Evolutionary conservation across 2,113 vertebrate genomes (phyloP), one percentile per base, ranked within the genome.

Genomic region (Climacteris rufus): DNA sequence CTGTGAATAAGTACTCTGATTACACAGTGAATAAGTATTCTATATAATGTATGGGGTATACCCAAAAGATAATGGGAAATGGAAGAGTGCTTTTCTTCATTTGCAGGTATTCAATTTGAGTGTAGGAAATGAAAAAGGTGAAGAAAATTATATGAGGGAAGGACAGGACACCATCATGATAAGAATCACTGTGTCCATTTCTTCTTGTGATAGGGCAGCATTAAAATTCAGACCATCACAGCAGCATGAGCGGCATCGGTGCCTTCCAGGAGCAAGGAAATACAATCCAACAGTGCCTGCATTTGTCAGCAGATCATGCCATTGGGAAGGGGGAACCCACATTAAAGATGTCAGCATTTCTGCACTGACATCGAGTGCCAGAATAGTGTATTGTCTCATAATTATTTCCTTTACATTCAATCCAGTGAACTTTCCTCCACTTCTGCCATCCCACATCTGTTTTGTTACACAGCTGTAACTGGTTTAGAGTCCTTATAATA

Each of bases 341-440:
- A 86, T 78, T 14, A 86, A 92, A 89, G 49, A 40, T 84, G 37
- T 81, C 87, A 66, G 71, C 35, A 39, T 79, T 96, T 90, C 79
- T 83, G 23, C 54, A 9, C 72, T 86, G 87, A 25, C 60, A 83
- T 75, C 1, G 15, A 42, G 69, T 54, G 93, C 56, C 86, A 90
- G 85, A 78, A 71, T 45, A 87, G 61, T 2, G 2, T 82, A 88
- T 93, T 94, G 69, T 93, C 76, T 96, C 8, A 1, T 72, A 87
- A 83, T 92, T 94, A 68, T 75, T 97, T 83, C 86, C 65, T 86
- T 92, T 68, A 76, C 53, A 78, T 64, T 54, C 0, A 2, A 90
- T 93, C 69, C 90, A 90, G 68, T 96, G 93, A 96, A 96, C 96
- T 96, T 96, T 97, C 40, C 96, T 95, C 94, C 39, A 96, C 64